Base-by-base conservation (phyloP, 2,888 invertebrate species). In the Osmoderma eremita region DNA sequence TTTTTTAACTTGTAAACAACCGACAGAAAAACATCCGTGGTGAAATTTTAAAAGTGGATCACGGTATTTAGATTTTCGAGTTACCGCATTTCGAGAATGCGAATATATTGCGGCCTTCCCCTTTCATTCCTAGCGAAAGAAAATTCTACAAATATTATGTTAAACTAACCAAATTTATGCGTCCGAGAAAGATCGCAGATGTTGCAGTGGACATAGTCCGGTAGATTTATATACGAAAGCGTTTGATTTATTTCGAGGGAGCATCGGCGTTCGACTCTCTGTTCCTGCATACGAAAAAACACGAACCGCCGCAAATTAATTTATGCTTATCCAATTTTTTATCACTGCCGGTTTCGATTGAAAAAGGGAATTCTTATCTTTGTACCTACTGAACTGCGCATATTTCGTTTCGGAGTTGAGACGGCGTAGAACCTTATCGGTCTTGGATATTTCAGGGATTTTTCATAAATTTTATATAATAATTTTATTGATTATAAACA, bases 141-240 rank as follows among this genome's bases (percentile, higher is more conserved):
- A 58, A 69, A 73, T 74, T 75, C 75, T 71, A 69, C 73, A 68
- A 68, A 75, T 74, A 74, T 74, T 75, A 75, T 75, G 75, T 48
- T 74, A 74, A 75, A 73, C 69, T 74, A 74, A 63, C 72, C 73
- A 74, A 75, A 75, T 75, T 71, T 75, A 74, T 75, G 72, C 75
- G 69, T 53, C 48, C 67, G 65, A 63, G 67, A 51, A 38, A 53
- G 67, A 67, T 50, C 65, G 65, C 65, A 65, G 58, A 65, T 61
- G 65, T 65, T 41, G 42, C 17, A 20, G 18, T 63, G 63, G 63
- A 63, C 63, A 51, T 53, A 45, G 51, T 48, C 51, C 51, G 42
- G 63, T 18, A 61, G 58, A 61, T 61, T 61, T 61, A 61, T 61
- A 61, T 61, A 45, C 58, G 48, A 61, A 56, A 45, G 45, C 58